Evolutionary conservation across 2,888 invertebrate genomes (phyloP).

Genomic region (Trachelus tabidus): DNA sequence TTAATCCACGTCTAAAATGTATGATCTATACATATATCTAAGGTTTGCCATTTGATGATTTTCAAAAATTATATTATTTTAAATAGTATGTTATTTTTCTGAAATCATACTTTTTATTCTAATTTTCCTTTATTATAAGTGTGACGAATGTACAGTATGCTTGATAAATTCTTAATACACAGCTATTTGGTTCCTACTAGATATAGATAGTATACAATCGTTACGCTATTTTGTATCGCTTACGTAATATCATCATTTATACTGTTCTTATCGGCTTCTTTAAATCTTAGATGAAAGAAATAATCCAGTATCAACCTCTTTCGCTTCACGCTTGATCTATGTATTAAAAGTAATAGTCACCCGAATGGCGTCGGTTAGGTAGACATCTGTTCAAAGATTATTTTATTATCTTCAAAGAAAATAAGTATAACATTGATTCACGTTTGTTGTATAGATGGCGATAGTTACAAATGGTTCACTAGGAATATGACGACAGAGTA

Average conservation of each 20-base stretch:
- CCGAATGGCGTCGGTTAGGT: not conserved
- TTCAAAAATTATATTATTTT: not conserved
- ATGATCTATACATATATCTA: no score
- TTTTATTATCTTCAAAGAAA: not conserved
- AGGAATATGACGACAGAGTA: no score
- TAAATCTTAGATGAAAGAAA: not conserved
- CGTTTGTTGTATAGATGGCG: not conserved
- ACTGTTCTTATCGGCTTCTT: not conserved
- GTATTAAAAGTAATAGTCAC: not conserved
- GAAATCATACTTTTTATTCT: not conserved
- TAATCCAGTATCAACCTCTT: not conserved
- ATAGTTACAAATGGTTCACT: not conserved
- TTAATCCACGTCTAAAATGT: not conserved
- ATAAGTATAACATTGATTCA: not conserved
- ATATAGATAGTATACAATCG: not conserved
- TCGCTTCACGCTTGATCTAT: no score
- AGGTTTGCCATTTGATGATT: not conserved
- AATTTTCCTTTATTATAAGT: not conserved
- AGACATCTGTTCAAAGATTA: not conserved
- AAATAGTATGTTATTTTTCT: not conserved
- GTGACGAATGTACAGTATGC: not conserved
- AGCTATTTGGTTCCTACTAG: not conserved
- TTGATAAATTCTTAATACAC: not conserved
- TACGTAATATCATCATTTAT: not conserved
- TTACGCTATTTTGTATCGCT: not conserved